Conservation (phyloP, 2,113 vertebrate species). For the Cyphotilapia sp. region DNA sequence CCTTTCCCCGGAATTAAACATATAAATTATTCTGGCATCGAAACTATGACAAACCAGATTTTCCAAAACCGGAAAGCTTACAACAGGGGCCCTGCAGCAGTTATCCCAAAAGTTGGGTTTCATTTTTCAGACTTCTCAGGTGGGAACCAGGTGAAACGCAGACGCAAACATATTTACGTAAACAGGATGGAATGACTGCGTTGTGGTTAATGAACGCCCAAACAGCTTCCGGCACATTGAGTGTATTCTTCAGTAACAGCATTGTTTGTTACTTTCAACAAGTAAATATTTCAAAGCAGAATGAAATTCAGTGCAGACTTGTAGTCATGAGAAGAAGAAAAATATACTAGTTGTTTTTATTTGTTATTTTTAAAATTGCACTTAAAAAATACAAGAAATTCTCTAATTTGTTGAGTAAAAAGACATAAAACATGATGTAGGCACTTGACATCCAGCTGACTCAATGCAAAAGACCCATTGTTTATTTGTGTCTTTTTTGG, state of each 20-base stretch:
- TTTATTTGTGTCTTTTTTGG: neutral
- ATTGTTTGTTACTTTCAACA: neutral
- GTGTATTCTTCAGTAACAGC: neutral
- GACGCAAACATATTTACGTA: neutral
- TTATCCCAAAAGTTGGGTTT: neutral
- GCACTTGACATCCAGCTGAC: neutral
- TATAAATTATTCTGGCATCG: neutral
- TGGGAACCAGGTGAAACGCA: neutral
- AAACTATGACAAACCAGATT: neutral
- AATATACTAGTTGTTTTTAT: neutral
- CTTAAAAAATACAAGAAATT: neutral
- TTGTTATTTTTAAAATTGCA: neutral
- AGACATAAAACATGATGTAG: neutral
- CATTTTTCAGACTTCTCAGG: neutral
- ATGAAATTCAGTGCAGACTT: neutral
- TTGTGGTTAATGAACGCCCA: neutral
- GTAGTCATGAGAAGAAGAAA: neutral
- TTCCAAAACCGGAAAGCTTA: neutral
- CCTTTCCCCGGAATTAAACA: neutral
- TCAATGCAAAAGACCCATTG: neutral
- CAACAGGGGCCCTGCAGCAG: neutral
- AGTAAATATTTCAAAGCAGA: neutral
- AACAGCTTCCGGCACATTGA: neutral
- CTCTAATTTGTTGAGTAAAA: neutral
- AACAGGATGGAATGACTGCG: neutral